Evolutionary conservation across 2,888 invertebrate genomes (phyloP).

Genomic region (Phytoseiulus persimilis): DNA sequence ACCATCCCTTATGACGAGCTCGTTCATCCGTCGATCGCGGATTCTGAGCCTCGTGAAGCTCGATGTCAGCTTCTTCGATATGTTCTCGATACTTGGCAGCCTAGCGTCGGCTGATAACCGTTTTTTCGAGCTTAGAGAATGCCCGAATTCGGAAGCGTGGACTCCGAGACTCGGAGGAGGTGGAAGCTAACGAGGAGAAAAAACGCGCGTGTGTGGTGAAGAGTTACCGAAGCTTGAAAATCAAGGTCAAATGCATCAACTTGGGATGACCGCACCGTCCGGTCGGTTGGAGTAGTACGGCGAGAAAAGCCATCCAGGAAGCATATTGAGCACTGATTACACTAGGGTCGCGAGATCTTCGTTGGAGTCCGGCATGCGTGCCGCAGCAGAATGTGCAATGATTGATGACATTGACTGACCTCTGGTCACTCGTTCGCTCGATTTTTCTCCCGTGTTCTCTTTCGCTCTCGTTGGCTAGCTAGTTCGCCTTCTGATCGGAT

Average conservation of each 20-base stretch:
- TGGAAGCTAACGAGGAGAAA: no score
- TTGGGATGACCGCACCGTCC: not conserved
- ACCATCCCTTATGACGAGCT: not conserved
- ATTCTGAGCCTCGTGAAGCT: no score
- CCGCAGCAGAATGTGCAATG: not conserved
- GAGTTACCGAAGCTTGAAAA: not conserved
- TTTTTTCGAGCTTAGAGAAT: no score
- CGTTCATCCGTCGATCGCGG: no score
- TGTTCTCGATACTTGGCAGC: no score
- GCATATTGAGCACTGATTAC: not conserved
- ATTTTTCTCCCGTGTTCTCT: not conserved
- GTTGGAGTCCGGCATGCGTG: not conserved
- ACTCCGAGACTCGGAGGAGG: no score
- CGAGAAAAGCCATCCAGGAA: not conserved
- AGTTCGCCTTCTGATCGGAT: not conserved
- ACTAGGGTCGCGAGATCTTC: not conserved
- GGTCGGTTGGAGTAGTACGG: not conserved
- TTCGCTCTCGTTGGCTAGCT: not conserved
- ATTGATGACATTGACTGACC: not conserved
- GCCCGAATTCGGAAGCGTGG: no score
- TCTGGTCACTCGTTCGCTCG: not conserved
- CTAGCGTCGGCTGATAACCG: no score
- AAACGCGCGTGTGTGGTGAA: no score
- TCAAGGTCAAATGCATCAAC: not conserved
- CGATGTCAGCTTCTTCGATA: no score